Evolutionary conservation across 2,888 invertebrate genomes (phyloP), one percentile per base, ranked within the genome.

Genomic region (Smittia aterrima): DNA sequence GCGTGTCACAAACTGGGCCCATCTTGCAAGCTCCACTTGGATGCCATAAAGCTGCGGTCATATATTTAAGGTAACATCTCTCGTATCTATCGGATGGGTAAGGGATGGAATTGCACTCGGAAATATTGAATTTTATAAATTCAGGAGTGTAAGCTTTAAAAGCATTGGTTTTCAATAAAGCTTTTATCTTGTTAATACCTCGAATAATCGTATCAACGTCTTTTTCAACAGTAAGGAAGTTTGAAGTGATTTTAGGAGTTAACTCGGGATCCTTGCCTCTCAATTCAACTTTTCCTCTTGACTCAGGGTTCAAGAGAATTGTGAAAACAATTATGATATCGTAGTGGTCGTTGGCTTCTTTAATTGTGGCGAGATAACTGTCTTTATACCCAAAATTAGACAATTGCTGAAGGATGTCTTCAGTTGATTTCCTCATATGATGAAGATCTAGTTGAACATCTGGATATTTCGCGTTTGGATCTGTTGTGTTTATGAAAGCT

Each of bases 11-110:
- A 1, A 16, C 24, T 41, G 73, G 16, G 1, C 91, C 93, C 80
- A 92, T 92, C 40, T 88, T 86, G 79, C 92, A 91, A 0, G 90
- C 92, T 11, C 94, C 93, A 0, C 88, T 90, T 0, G 89, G 90
- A 81, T 95, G 95, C 54, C 66, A 66, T n/a, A 47, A 6, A 80
- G 95, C 92, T 0, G 91, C 90, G 0, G 90, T 87, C 24, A 91
- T 83, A 16, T 64, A 64, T 27, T 64, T 64, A 1, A 25, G 13
- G 27, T 64, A 40, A 9, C 64, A 70, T 9, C 25, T 11, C 13
- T 27, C 16, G 25, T 64, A 64, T 1, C 9, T 2, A 27, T 64
- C 64, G 0, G 27, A 25, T 9, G 9, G 3, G 9, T 6, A 32
- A 6, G 16, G 9, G n/a, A n/a, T n/a, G 0, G 64, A 7, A 18